phyloP scores from a whole-genome alignment of 2,888 invertebrate genomes.

The Ptilodon capucinus region DNA sequence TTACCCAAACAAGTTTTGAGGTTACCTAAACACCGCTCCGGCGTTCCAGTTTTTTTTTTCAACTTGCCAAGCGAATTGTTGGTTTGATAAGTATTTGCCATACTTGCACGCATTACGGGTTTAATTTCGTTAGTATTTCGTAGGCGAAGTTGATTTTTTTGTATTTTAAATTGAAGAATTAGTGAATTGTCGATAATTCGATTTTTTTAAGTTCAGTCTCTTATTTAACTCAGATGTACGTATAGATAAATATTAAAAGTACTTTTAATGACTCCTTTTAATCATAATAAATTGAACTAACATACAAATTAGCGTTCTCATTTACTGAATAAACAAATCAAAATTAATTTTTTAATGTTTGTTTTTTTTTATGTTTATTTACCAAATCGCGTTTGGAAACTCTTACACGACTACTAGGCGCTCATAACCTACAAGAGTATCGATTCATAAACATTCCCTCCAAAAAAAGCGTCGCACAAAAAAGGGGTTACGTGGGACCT shows the following conservation, averaged over 20 bases:
- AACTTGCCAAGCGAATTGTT: slow-evolving; percentile 38
- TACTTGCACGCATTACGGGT: slow-evolving; percentile 2
- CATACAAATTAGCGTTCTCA: not conserved
- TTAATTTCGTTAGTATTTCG: not conserved
- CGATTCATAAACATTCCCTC: slow-evolving; percentile 73
- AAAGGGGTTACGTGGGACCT: slow-evolving; percentile 76
- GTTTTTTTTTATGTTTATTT: slow-evolving; percentile 34
- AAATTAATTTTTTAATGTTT: slow-evolving; percentile 18
- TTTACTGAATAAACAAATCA: slow-evolving; percentile 6
- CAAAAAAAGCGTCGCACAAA: slow-evolving; percentile 69
- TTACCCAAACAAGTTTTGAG: slow-evolving; percentile 56
- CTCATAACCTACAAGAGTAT: slow-evolving; percentile 68
- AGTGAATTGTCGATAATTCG: no score
- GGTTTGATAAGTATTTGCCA: slow-evolving; percentile 33
- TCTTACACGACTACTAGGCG: slow-evolving; percentile 47
- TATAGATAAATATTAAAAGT: not conserved
- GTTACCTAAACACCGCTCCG: slow-evolving; percentile 51
- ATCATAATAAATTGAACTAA: not conserved
- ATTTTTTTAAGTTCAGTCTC: no score
- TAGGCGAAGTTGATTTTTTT: not conserved
- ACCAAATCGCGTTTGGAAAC: slow-evolving; percentile 36
- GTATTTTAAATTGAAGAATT: not conserved
- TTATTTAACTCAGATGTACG: not conserved
- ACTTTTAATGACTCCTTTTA: not conserved
- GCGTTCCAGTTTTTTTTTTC: slow-evolving; percentile 53